Conservation (phyloP, 92 coral and sea anemone species). For the Siderastrea radians region DNA sequence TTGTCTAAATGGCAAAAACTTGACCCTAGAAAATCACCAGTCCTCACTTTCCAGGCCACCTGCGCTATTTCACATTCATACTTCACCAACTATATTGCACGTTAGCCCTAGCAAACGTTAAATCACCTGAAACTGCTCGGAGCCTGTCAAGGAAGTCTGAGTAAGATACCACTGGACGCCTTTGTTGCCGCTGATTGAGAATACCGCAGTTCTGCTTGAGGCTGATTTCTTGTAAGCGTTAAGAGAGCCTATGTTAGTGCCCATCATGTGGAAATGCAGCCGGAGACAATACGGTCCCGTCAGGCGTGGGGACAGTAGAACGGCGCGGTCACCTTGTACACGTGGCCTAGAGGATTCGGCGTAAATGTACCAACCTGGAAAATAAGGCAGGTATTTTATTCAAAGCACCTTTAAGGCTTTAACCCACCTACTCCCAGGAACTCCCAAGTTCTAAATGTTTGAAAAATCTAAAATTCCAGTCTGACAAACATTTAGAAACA, state of each 20-base stretch:
- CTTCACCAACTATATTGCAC: not conserved
- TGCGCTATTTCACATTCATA: no score
- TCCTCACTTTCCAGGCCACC: no score
- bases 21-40: no score
- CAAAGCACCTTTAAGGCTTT: no score
- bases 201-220: constrained; percentile 6
- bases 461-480: no score
- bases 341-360: constrained; percentile 40
- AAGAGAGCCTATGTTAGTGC: constrained; percentile 31
- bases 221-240: constrained; percentile 23
- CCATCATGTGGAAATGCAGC: constrained; percentile 43
- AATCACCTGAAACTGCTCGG: constrained; percentile 36
- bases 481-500: no score
- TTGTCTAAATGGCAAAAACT: no score
- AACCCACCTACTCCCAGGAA: no score
- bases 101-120: no score
- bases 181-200: constrained; percentile 31
- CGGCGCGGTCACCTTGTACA: constrained; percentile 4
- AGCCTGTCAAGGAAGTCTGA: constrained; percentile 25
- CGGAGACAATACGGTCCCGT: constrained; percentile 36
- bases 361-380: constrained; percentile 37
- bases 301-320: constrained; percentile 27
- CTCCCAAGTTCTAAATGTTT: no score
- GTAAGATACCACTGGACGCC: constrained; percentile 39
- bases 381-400: not conserved